Evolutionary conservation across 2,113 vertebrate genomes (phyloP).

Genomic region (Oceanodroma tethys): DNA sequence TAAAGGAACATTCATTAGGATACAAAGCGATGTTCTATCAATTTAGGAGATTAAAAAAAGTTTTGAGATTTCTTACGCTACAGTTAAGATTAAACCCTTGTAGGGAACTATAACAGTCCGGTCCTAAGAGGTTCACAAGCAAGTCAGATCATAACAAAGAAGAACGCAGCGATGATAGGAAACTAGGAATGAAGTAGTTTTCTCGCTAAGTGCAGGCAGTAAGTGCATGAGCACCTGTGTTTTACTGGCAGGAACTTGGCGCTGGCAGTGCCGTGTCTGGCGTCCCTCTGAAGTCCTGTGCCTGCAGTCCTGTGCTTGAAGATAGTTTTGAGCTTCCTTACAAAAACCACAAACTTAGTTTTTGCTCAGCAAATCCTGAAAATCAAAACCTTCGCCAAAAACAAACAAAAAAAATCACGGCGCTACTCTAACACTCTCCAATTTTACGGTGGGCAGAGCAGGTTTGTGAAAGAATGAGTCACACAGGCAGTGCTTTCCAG

Average conservation of each 20-base stretch:
- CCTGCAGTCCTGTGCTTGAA: background rate
- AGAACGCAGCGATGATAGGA: background rate
- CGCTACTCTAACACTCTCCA: no score
- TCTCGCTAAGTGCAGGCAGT: rapidly evolving
- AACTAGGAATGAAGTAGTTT: rapidly evolving
- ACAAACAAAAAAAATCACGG: rapidly evolving
- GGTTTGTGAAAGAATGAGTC: background rate
- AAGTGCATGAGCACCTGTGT: rapidly evolving
- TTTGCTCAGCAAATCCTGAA: background rate
- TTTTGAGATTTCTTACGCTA: background rate
- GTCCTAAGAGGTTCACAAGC: background rate
- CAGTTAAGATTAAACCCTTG: background rate
- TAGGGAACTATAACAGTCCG: background rate
- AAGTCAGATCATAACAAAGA: background rate
- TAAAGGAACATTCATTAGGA: background rate
- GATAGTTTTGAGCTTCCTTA: background rate
- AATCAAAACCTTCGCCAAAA: background rate
- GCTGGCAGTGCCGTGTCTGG: background rate
- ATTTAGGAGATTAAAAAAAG: background rate
- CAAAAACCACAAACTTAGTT: background rate
- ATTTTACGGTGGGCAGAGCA: rapidly evolving
- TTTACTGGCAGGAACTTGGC: background rate
- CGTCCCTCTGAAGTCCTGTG: background rate
- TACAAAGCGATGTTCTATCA: background rate
- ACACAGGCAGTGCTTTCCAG: background rate